Base-by-base conservation (phyloP, 1,140 invertebrate genomes). In the Trachelipus rathkii region DNA sequence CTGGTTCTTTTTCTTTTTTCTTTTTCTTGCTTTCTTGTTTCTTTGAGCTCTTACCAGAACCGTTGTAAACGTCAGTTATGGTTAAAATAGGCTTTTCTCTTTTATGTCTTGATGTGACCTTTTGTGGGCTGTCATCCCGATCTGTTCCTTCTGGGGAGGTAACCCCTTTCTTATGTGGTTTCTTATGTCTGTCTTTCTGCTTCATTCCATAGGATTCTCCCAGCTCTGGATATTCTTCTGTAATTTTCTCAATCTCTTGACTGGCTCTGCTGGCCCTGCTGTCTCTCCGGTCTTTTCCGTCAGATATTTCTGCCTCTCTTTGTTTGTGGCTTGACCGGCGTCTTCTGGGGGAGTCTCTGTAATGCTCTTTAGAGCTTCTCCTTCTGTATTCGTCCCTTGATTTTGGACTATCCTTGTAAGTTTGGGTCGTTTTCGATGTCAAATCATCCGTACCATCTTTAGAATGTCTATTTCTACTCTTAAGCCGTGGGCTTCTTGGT, bases 1-100 rank as follows among this genome's bases (percentile, higher is more conserved):
- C 71, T 19, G 72, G 73, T 33, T 33, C 33, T n/a, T 77, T 71
- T 13, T 74, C 74, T 7, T 72, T 45, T 15, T 68, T n/a, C 46
- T 60, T n/a, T 6, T 21, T 43, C 24, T 68, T 60, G 4, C 45
- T 23, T 7, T 70, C 44, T 4, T 33, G 11, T 8, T 44, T 60
- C 13, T 21, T 71, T 44, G 66, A 44, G 4, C 23, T 33, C 50
- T 74, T 50, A 0, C 46, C 66, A 19, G 23, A 13, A 15, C 24
- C 68, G 23, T 21, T 23, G 6, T 70, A 13, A 21, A 70, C 19
- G 19, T 70, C 68, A 21, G 2, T 21, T 13, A 33, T 21, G 24
- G 1, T 3, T 23, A 70, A 3, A 70, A 70, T 70, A n/a, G 68
- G 68, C 10, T 23, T 23, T 13, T 70, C 68, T 33, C 68, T 70